Evolutionary conservation across 2,113 vertebrate genomes (phyloP), one percentile per base, ranked within the genome.

Genomic region (Mirza zaza): DNA sequence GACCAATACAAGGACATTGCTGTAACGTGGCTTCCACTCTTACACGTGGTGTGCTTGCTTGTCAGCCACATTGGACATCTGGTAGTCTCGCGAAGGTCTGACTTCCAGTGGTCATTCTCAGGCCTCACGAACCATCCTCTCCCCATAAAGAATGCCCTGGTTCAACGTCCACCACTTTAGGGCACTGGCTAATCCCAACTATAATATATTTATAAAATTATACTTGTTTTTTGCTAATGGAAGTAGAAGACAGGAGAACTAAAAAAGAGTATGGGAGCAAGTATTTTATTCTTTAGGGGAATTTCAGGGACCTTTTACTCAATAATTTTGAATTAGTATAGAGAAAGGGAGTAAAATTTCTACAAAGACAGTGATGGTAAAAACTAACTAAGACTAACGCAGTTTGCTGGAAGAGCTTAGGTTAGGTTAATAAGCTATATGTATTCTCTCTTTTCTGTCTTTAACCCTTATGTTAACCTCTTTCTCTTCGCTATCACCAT

Each of bases 271-370:
- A 25, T 13, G 68, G 71, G 68, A 36, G 4, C 32, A 92, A 76
- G 52, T 63, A 61, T 85, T 92, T 94, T 95, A 79, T 91, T 92
- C 36, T 36, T 63, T 2, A 13, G n/a, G 39, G 42, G 23, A 57
- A 81, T 29, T 55, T 34, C 21, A 0, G 80, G 52, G 52, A 36
- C 0, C 0, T 87, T 52, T 91, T 94, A 52, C 21, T 83, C 29
- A 32, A 2, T 73, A 32, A 15, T 23, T 88, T 95, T 94, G 45
- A 36, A 75, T 85, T 91, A 32, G 13, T 84, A 4, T 79, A 70
- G 67, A 84, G 82, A 85, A 82, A 80, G 42, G 34, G 70, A 55
- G 3, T 90, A 59, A 34, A 48, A 65, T 94, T 94, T 96, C 77
- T 94, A 2, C 32, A 20, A 90, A 52, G 77, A 80, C 27, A 50